phyloP scores from a whole-genome alignment of 2,113 vertebrate genomes.

The Ibidorhyncha struthersii region DNA sequence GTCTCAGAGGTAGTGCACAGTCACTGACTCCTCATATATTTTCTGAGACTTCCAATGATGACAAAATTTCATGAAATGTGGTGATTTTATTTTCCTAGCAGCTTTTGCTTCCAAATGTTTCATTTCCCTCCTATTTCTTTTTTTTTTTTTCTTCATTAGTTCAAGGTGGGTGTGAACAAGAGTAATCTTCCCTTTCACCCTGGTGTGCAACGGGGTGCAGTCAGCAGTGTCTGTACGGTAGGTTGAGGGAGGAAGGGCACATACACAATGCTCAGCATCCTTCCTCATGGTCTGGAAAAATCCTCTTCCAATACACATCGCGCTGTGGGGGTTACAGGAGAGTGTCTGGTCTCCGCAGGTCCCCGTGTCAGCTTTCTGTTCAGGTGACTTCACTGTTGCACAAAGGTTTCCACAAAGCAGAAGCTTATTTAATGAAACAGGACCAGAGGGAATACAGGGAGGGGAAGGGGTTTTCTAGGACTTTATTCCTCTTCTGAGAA shows the following conservation, averaged over 20 bases:
- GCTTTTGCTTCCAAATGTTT: not conserved
- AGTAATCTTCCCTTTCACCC: not conserved
- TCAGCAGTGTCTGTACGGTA: not conserved
- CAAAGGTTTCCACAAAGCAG: not conserved
- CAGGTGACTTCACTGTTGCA: not conserved
- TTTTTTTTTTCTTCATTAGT: not conserved
- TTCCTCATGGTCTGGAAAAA: not conserved
- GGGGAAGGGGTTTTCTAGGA: not conserved
- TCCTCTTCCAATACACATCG: not conserved
- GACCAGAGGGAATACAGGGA: not conserved
- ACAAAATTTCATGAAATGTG: not conserved
- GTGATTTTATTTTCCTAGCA: not conserved
- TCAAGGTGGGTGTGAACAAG: not conserved
- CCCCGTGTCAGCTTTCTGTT: not conserved
- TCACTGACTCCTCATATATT: not conserved
- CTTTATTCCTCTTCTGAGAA: not conserved
- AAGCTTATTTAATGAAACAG: not conserved
- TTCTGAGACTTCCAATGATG: not conserved
- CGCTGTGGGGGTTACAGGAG: not conserved
- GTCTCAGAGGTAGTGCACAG: not conserved
- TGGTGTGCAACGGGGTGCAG: not conserved
- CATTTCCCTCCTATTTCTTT: not conserved
- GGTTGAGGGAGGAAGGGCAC: not conserved
- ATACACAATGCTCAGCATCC: not conserved
- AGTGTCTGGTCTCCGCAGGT: not conserved